Percentiles rank a stretch among this genome's conserved stretches.
These are phyloP conservation scores for Clostera curtula DNA, from an alignment of 2,888 invertebrate genomes.

Conservation along the genomic window DNA sequence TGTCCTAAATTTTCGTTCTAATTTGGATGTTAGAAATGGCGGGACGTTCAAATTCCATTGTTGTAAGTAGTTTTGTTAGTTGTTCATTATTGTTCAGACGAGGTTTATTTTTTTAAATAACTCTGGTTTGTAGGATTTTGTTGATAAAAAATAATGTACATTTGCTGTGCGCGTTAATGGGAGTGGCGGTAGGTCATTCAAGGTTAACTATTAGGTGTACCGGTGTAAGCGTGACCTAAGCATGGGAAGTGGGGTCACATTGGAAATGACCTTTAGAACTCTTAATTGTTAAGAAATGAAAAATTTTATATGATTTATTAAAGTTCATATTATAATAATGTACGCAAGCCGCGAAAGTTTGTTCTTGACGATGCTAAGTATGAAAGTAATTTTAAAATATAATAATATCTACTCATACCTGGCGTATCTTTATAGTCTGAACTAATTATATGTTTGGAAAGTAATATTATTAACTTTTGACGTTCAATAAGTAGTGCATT, in stretches of 20 bases:
- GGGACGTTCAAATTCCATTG: conserved; percentile 38
- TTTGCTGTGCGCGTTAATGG: conserved; percentile 10
- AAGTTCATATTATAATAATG: too few relatives aligned
- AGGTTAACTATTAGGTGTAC: conserved; percentile 54
- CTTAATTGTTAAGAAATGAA: too few relatives aligned
- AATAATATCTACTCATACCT: too few relatives aligned
- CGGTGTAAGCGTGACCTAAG: conserved; percentile 63
- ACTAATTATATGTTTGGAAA: too few relatives aligned
- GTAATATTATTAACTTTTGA: too few relatives aligned
- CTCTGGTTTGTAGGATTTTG: conserved; percentile 2
- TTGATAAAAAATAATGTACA: conserved; percentile 7
- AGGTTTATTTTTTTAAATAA: too few relatives aligned
- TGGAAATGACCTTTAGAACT: conserved; percentile 59
- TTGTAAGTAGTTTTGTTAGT: conserved; percentile 30
- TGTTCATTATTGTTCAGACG: background rate
- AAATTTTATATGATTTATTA: too few relatives aligned
- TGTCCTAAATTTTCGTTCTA: conserved; percentile 15
- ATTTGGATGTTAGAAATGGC: conserved; percentile 33
- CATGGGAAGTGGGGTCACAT: conserved; percentile 51
- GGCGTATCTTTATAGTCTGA: too few relatives aligned
- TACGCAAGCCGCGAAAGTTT: too few relatives aligned
- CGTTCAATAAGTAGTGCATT: too few relatives aligned
- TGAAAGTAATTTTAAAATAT: too few relatives aligned
- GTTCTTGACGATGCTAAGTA: too few relatives aligned
- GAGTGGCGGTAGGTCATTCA: conserved; percentile 62